phyloP scores from a whole-genome alignment of 2,888 invertebrate genomes.

The Himalopsyche kuldschensis region DNA sequence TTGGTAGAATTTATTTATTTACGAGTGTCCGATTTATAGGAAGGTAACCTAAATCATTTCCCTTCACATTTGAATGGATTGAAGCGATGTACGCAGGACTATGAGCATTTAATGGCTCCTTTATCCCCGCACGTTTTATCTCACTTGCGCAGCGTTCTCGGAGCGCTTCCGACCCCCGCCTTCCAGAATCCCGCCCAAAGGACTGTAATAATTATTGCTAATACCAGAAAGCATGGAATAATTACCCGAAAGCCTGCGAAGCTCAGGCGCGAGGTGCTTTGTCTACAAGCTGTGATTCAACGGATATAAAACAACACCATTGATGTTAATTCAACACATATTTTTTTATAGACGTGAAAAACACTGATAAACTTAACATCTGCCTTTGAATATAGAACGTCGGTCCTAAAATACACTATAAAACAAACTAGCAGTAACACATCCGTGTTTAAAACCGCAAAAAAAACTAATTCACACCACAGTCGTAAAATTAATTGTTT shows the following conservation, averaged over 20 bases:
- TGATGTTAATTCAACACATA: neutral
- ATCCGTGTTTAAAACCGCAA: neutral
- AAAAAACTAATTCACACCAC: neutral
- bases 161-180: neutral
- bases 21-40: too few relatives aligned
- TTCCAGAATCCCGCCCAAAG: neutral
- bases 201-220: neutral
- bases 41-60: neutral
- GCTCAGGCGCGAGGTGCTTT: neutral
- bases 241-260: neutral
- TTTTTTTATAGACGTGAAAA: neutral
- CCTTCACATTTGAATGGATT: conserved; percentile 2
- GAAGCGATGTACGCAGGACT: neutral
- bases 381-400: neutral
- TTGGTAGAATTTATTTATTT: too few relatives aligned
- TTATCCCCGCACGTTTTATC: neutral
- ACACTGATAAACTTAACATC: neutral
- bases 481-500: neutral
- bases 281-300: neutral
- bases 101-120: conserved; percentile 6
- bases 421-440: neutral
- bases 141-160: neutral
- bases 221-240: neutral
- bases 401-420: neutral
- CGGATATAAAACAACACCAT: neutral